Evolutionary conservation across 2,797 vertebrate species (phyloP).

Genomic region (Phyllotis vaccarum): DNA sequence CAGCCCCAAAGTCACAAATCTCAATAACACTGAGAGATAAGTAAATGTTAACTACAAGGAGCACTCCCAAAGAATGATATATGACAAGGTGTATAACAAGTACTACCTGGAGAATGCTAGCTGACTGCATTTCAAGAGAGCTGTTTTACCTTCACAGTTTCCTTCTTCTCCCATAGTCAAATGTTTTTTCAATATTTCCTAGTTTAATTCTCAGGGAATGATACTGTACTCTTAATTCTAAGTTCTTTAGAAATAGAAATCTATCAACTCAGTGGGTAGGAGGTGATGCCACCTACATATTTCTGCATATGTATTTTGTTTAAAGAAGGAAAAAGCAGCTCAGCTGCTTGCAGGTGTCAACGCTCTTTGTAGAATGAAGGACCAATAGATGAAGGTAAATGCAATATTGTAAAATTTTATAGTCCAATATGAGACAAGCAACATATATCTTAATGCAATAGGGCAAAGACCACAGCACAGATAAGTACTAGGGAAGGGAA

Average conservation of each 20-base stretch:
- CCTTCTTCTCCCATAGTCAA: background rate
- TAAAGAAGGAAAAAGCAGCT: background rate
- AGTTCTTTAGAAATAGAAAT: background rate
- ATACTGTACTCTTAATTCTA: background rate
- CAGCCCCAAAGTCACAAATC: too few relatives aligned
- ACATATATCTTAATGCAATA: background rate
- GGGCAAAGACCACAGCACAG: background rate
- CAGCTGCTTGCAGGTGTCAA: background rate
- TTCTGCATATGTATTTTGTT: background rate
- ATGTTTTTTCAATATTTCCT: background rate
- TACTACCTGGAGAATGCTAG: background rate
- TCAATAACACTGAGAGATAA: background rate
- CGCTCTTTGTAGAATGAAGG: background rate
- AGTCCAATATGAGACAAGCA: background rate
- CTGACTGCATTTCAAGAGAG: background rate
- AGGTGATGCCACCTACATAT: background rate
- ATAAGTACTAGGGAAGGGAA: background rate
- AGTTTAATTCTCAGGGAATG: background rate
- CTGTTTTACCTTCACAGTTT: background rate
- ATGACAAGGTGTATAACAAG: background rate
- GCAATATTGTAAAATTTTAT: background rate
- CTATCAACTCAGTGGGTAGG: background rate
- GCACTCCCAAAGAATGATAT: background rate
- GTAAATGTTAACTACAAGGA: background rate
- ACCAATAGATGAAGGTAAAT: background rate